Percentiles rank a stretch among this genome's conserved stretches.
phyloP scores from a whole-genome alignment of 2,797 vertebrate genomes.

The Prunella strophiata region DNA sequence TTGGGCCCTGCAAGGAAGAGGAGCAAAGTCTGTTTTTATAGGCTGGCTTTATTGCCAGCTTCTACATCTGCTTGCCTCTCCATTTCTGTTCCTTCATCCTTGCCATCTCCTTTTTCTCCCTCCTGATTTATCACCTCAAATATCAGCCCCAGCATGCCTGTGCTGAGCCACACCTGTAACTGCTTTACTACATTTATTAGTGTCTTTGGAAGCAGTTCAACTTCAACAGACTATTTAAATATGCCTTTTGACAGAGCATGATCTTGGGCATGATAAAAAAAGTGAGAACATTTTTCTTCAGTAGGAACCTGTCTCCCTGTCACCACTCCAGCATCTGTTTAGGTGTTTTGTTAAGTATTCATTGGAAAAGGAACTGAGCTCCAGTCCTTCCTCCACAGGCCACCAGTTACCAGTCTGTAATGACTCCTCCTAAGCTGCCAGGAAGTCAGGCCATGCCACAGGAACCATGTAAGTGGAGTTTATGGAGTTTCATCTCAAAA shows the following conservation, averaged over 20 bases:
- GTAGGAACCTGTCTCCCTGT: not conserved
- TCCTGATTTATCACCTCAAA: not conserved
- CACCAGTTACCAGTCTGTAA: not conserved
- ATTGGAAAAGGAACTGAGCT: not conserved
- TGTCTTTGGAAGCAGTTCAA: not conserved
- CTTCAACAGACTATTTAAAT: not conserved
- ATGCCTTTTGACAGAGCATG: not conserved
- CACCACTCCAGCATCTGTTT: not conserved
- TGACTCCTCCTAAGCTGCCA: not conserved
- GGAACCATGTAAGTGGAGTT: not conserved
- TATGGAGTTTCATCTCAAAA: not conserved
- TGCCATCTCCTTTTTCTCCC: not conserved
- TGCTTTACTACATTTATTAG: not conserved
- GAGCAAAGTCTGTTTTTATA: not conserved
- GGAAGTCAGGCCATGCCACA: not conserved
- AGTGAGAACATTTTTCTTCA: not conserved
- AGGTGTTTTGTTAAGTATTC: not conserved
- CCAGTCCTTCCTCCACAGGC: not conserved
- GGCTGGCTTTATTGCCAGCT: not conserved
- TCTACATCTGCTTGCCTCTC: not conserved
- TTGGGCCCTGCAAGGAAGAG: not conserved
- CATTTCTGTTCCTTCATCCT: not conserved
- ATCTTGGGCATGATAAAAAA: not conserved
- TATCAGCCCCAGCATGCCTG: not conserved
- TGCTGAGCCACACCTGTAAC: not conserved